Evolutionary conservation across 2,888 invertebrate species (phyloP).

Genomic region (Drosophila peninsularis): DNA sequence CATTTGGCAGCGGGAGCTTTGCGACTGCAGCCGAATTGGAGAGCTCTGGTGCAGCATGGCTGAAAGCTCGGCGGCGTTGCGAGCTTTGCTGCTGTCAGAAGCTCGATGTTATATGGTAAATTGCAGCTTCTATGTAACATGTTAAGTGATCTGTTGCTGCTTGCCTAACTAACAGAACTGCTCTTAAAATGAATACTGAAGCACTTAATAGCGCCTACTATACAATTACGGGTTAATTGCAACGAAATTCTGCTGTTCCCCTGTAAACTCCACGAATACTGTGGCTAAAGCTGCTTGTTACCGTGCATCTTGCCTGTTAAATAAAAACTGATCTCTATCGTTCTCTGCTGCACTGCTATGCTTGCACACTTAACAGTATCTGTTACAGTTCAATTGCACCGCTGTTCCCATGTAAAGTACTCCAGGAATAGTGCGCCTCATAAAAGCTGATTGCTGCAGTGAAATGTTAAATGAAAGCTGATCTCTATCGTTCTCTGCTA

Average conservation of each 20-base stretch:
- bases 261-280: too few species aligned
- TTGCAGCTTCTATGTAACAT: not conserved
- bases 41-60: conserved; percentile 20
- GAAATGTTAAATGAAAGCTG: not conserved
- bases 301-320: not conserved
- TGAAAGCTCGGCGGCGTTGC: conserved; percentile 29
- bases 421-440: not conserved
- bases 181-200: not conserved
- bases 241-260: too few species aligned
- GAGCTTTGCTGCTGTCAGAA: conserved; percentile 34
- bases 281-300: not conserved
- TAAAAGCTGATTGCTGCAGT: not conserved
- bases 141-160: not conserved
- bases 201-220: not conserved
- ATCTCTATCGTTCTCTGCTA: not conserved
- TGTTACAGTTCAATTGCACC: not conserved
- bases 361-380: too few species aligned
- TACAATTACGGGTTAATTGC: too few species aligned
- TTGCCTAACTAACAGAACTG: not conserved
- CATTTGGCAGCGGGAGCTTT: conserved; percentile 45
- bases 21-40: conserved; percentile 50
- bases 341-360: too few species aligned
- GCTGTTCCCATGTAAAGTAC: not conserved
- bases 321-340: too few species aligned
- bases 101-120: conserved; percentile 29